phyloP scores from a whole-genome alignment of 2,888 invertebrate genomes.

The Conus canariensis region DNA sequence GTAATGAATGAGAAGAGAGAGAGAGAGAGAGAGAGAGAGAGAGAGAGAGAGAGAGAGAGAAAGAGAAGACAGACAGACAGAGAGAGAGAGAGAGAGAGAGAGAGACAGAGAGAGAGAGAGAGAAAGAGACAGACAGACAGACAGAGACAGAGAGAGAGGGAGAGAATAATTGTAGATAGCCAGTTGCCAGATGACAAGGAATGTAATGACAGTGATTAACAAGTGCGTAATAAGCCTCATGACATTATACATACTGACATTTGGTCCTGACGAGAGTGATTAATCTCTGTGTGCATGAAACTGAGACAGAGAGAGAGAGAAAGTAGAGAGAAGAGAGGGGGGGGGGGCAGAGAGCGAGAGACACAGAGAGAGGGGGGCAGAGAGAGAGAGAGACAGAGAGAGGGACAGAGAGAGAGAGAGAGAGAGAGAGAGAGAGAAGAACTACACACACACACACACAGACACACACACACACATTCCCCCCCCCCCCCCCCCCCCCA shows the following conservation, averaged over 20 bases:
- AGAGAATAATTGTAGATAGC: not conserved
- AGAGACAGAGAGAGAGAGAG: not conserved
- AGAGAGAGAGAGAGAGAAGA: not conserved
- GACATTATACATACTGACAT: too few species aligned
- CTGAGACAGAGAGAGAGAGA: not conserved
- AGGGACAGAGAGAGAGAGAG: not conserved
- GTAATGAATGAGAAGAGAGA: not conserved
- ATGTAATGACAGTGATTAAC: not conserved
- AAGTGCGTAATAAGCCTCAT: too few species aligned
- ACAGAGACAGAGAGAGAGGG: not conserved
- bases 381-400: not conserved
- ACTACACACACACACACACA: not conserved
- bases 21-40: slow-evolving; percentile 24
- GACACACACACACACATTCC: too few species aligned
- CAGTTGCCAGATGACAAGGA: not conserved
- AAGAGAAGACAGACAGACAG: not conserved
- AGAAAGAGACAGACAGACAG: not conserved
- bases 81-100: slow-evolving; percentile 16
- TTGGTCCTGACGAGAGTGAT: not conserved
- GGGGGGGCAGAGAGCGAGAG: not conserved
- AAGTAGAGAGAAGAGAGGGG: not conserved
- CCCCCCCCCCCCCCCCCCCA: too few species aligned
- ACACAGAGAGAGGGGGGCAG: not conserved
- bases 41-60: not conserved
- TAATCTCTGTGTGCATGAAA: too few species aligned